A percentile compares a stretch with the other conserved stretches of the same genome.
Evolutionary conservation across 53 echinoderm and acorn worm species (phyloP).

Genomic region (Hippasteria phrygiana): DNA sequence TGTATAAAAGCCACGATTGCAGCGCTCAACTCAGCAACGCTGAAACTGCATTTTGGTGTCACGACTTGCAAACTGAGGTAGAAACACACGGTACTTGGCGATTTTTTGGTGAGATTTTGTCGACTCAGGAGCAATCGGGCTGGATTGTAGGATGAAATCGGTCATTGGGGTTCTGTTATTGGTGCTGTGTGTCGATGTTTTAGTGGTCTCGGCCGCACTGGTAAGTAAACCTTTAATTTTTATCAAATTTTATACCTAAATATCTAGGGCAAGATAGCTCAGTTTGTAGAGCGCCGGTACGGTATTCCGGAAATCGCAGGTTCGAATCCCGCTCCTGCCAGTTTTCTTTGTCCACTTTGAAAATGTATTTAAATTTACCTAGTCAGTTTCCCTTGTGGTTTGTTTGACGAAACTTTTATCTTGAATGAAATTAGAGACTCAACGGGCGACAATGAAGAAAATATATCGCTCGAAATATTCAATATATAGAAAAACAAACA

Average conservation of each 20-base stretch:
- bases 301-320: too few species aligned
- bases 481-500: too few species aligned
- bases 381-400: too few species aligned
- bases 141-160: background rate
- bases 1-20: background rate
- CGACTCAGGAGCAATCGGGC: background rate
- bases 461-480: too few species aligned
- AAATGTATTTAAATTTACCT: too few species aligned
- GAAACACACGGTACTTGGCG: too few species aligned
- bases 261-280: background rate
- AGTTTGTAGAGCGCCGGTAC: background rate
- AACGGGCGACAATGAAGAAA: too few species aligned
- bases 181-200: slow-evolving; percentile 27
- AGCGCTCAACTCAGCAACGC: background rate
- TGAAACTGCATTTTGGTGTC: background rate
- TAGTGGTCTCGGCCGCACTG: background rate
- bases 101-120: background rate
- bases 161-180: background rate
- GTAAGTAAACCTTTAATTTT: slow-evolving; percentile 6
- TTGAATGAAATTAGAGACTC: too few species aligned
- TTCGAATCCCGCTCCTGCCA: too few species aligned
- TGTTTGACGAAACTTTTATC: too few species aligned
- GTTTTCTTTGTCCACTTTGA: too few species aligned
- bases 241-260: too few species aligned
- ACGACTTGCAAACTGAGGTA: background rate